These are phyloP conservation scores for Potorous gilbertii DNA, from an alignment of 2,797 vertebrate species.

Conservation along the genomic window DNA sequence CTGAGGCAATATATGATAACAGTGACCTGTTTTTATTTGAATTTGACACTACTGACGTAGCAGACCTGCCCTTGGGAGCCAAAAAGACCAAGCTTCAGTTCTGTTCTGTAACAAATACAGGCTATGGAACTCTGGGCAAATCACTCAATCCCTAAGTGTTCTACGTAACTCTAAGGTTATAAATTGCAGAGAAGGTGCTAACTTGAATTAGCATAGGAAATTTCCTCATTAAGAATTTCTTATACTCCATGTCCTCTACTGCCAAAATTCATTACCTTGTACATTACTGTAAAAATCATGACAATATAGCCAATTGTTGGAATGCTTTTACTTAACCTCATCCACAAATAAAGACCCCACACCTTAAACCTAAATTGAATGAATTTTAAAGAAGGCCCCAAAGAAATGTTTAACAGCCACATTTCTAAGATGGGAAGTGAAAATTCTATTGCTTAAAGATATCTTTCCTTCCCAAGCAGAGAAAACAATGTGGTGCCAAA, in stretches of 20 bases:
- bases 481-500: neutral
- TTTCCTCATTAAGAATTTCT: neutral
- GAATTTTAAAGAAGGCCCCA: neutral
- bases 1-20: neutral
- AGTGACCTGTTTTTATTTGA: neutral
- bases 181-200: neutral
- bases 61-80: neutral
- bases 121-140: neutral
- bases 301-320: neutral
- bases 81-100: neutral
- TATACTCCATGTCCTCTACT: neutral
- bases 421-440: neutral
- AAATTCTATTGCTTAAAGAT: neutral
- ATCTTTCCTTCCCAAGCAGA: neutral
- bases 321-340: rapidly evolving
- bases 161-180: neutral
- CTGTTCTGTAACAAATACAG: neutral
- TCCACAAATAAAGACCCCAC: neutral
- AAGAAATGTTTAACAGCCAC: neutral
- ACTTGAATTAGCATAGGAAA: neutral
- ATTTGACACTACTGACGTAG: neutral
- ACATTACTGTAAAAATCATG: neutral
- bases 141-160: neutral
- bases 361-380: neutral
- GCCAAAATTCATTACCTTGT: neutral